Conservation (phyloP, 2,888 invertebrate genomes). For the Scaptomyza parva region DNA sequence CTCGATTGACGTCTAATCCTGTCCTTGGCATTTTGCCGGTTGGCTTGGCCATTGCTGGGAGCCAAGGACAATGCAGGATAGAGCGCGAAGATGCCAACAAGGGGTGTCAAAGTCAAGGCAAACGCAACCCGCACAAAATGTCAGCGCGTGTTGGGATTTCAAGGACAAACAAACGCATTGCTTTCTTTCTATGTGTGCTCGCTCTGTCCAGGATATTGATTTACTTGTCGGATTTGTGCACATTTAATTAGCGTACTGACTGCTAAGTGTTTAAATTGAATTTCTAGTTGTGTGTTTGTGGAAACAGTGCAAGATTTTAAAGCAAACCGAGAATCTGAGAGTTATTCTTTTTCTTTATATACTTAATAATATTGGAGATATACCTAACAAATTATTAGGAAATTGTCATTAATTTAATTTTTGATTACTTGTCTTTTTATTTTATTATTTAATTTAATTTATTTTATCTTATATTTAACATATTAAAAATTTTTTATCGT, state of each 20-base stretch:
- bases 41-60: slow-evolving; percentile 27
- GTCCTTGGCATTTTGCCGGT: slow-evolving; percentile 61
- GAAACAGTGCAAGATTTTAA: neutral
- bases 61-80: slow-evolving; percentile 74
- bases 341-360: too few species aligned
- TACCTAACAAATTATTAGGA: too few species aligned
- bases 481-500: too few species aligned
- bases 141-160: slow-evolving; percentile 57
- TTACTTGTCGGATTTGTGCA: slow-evolving; percentile 56
- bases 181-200: slow-evolving; percentile 9
- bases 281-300: slow-evolving; percentile 21
- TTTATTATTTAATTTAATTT: too few species aligned
- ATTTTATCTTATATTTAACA: too few species aligned
- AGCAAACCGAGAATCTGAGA: neutral
- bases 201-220: slow-evolving; percentile 65
- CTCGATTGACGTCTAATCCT: slow-evolving; percentile 65
- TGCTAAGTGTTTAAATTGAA: slow-evolving; percentile 58
- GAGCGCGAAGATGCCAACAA: slow-evolving; percentile 46
- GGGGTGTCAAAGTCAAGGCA: slow-evolving; percentile 78
- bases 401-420: too few species aligned
- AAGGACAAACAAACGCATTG: slow-evolving; percentile 61
- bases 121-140: slow-evolving; percentile 56
- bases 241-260: slow-evolving; percentile 67
- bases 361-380: too few species aligned
- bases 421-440: too few species aligned